A percentile compares a stretch with the other conserved stretches of the same genome.
Evolutionary conservation across 2,113 vertebrate genomes (phyloP).

Genomic region (Hyperopisus bebe): DNA sequence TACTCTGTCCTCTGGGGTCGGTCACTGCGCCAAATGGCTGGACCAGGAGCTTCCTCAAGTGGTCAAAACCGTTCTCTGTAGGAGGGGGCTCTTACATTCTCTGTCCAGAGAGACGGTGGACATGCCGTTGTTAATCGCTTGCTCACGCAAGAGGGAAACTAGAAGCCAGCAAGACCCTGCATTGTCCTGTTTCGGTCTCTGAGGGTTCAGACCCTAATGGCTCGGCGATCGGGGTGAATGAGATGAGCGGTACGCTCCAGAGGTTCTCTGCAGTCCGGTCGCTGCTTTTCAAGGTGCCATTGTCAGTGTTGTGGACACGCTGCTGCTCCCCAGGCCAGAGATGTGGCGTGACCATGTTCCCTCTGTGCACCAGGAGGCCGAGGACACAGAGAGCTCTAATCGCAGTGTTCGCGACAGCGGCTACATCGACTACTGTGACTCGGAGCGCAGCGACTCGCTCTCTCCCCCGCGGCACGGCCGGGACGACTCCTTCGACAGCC

Average conservation of each 20-base stretch:
- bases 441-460: conserved; percentile 90
- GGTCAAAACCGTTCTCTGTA: conserved; percentile 44
- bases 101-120: conserved; percentile 1
- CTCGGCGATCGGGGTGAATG: not conserved
- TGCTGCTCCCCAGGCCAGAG: too few relatives aligned
- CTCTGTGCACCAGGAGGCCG: conserved; percentile 67
- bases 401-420: conserved; percentile 91
- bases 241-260: not conserved
- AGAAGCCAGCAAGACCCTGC: not conserved
- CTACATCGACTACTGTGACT: conserved; percentile 97
- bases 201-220: not conserved
- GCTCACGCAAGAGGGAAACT: not conserved
- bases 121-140: not conserved
- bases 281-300: not conserved
- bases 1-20: conserved; percentile 64
- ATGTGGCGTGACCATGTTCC: not conserved
- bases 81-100: conserved; percentile 61
- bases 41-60: conserved; percentile 60
- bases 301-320: not conserved
- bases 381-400: conserved; percentile 83
- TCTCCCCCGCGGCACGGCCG: conserved; percentile 84
- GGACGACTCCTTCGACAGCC: conserved; percentile 97
- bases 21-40: conserved; percentile 55
- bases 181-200: not conserved
- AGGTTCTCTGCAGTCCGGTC: not conserved